Base-by-base conservation (phyloP, 2,113 vertebrate genomes). In the Oophaga pumilio region DNA sequence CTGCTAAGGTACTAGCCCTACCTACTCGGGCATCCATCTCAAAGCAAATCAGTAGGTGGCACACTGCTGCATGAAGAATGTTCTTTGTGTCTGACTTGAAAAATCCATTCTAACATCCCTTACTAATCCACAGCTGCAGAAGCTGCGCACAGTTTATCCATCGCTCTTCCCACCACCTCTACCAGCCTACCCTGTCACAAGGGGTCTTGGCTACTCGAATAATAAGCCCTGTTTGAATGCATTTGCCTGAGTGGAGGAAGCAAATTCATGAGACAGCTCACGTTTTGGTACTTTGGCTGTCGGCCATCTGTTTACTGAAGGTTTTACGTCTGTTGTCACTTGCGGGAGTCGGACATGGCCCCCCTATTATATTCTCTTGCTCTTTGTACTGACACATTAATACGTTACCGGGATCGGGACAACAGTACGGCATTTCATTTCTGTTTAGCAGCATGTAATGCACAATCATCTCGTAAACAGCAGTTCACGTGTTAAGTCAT, bases 11-110 rank as follows among this genome's bases (percentile, higher is more conserved):
- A 64, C 33, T 60, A 22, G 28, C 60, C 73, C 56, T 87, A 87
- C 79, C 68, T 87, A 83, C n/a, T 66, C 52, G 79, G 79, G 56
- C 79, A 87, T 76, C 68, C 49, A 80, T 87, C 77, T 82, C 86
- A 10, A 26, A 73, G 53, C 68, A 62, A 52, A 82, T 76, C 87
- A 77, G 81, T 88, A 88, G 87, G 87, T 88, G 87, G 87, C 87
- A 88, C 81, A 84, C 73, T 88, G 87, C 87, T 88, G 87, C 87
- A 84, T 88, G 64, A 77, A 66, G 49, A 53, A 76, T 87, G 78
- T 83, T 88, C 87, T 88, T 88, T 88, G 87, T 88, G 87, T 88
- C 87, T 88, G 60, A 79, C 24, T 79, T 24, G 24, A 76, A 80
- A 76, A 83, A 77, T 62, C 71, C 81, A 84, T 77, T 69, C 81